Conservation (phyloP, 2,797 vertebrate species). For the Oryzias dopingdopingensis region DNA sequence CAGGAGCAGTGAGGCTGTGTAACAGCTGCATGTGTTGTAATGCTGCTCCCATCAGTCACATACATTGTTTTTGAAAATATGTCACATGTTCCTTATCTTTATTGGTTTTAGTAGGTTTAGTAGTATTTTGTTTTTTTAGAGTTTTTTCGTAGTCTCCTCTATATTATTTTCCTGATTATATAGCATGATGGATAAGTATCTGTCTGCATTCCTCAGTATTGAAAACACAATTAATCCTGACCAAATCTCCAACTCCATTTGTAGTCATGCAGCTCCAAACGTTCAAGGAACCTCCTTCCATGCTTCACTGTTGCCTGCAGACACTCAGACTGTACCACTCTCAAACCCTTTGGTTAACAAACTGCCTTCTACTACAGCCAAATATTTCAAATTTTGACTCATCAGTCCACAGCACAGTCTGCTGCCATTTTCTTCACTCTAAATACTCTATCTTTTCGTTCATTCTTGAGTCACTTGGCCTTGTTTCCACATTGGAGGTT, state of each 20-base stretch:
- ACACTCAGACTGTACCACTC: neutral
- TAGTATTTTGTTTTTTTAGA: too few species aligned
- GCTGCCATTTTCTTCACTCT: neutral
- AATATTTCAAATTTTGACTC: neutral
- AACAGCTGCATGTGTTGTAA: too few species aligned
- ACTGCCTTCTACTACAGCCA: neutral
- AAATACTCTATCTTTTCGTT: neutral
- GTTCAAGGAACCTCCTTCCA: neutral
- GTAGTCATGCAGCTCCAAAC: neutral
- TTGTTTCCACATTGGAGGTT: neutral
- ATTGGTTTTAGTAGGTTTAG: too few species aligned
- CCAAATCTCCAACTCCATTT: neutral
- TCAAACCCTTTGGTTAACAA: neutral
- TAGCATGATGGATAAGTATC: neutral
- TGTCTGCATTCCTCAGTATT: neutral
- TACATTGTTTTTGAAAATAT: too few species aligned
- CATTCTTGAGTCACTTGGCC: neutral
- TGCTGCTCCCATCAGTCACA: too few species aligned
- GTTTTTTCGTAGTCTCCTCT: too few species aligned
- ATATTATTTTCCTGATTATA: neutral
- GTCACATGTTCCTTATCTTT: too few species aligned
- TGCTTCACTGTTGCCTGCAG: neutral
- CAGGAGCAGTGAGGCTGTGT: too few species aligned
- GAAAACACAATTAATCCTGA: neutral
- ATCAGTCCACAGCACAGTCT: neutral